A percentile compares a stretch with the other conserved stretches of the same genome.
These are phyloP conservation scores for Drosophila melanogaster DNA, from an alignment of 1,140 invertebrate genomes.

Conservation along the genomic window Release_6_plus_ISO1_MT NT_033777.3:27017001-27017500, in stretches of 20 bases:
- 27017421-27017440: constrained; percentile 84
- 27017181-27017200: constrained; percentile 1
- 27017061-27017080: not conserved
- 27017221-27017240: constrained; percentile 80
- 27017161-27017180: constrained; percentile 6
- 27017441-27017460: constrained; percentile 86
- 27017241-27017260: constrained; percentile 71
- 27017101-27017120: constrained; percentile 11
- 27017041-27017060: not conserved
- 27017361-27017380: constrained; percentile 60
- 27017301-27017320: constrained; percentile 70
- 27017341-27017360: constrained; percentile 62
- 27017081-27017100: constrained; percentile 24
- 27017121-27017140: constrained; percentile 22
- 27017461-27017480: constrained; percentile 85
- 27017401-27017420: constrained; percentile 86
- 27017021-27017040: constrained; percentile 28
- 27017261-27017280: constrained; percentile 72
- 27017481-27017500: constrained; percentile 85
- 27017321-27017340: constrained; percentile 62
- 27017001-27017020: not conserved
- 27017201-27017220: constrained; percentile 52
- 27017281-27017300: constrained; percentile 80
- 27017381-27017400: constrained; percentile 84
- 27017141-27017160: constrained; percentile 36